phyloP scores from a whole-genome alignment of 2,888 invertebrate species.

The Drosophila greeni region DNA sequence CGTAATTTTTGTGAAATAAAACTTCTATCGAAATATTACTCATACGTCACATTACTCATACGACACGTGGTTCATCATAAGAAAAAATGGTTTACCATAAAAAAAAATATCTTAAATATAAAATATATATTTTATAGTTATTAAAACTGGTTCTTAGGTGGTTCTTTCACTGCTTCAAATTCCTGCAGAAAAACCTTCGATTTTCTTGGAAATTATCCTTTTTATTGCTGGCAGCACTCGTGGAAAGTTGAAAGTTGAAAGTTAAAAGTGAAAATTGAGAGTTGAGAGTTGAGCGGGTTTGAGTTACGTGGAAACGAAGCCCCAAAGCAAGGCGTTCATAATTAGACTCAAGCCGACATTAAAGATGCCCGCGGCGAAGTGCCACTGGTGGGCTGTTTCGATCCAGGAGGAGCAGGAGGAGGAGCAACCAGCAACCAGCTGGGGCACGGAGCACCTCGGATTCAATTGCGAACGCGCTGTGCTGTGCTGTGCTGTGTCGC shows the following conservation, averaged over 20 bases:
- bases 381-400: too few species aligned
- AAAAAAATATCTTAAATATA: background rate
- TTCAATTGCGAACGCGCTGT: conserved; percentile 7
- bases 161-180: background rate
- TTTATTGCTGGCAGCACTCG: background rate
- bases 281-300: conserved; percentile 4
- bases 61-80: too few species aligned
- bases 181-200: background rate
- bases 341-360: conserved; percentile 41
- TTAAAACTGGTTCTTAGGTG: background rate
- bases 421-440: background rate
- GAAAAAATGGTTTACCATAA: background rate
- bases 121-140: background rate
- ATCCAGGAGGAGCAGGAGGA: too few species aligned
- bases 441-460: conserved; percentile 2
- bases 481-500: conserved; percentile 13
- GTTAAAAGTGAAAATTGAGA: background rate
- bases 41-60: too few species aligned
- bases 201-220: background rate
- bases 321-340: conserved; percentile 29
- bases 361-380: conserved; percentile 13
- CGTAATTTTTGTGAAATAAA: too few species aligned
- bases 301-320: conserved; percentile 25
- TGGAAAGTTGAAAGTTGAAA: background rate
- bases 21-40: too few species aligned